Evolutionary conservation across 2,888 invertebrate species (phyloP).

Genomic region (Amaurobius ferox): DNA sequence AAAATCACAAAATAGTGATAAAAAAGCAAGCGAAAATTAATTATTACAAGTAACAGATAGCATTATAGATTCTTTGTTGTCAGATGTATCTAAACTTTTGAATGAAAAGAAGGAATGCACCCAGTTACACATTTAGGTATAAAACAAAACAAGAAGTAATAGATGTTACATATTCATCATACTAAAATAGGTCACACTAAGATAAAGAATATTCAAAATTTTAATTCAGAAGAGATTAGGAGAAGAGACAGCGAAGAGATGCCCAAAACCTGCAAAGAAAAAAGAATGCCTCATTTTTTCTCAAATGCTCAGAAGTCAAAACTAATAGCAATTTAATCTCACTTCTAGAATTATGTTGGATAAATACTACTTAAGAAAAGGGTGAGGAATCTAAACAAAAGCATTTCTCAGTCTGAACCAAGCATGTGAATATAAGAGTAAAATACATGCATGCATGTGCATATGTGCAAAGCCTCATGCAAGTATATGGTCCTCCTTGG

Average conservation of each 20-base stretch:
- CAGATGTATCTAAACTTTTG: no score
- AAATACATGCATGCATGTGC: no score
- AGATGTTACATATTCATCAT: constrained; percentile 1
- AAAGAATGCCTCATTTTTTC: constrained; percentile 65
- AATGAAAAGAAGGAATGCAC: no score
- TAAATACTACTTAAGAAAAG: constrained; percentile 22
- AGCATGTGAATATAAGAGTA: no score
- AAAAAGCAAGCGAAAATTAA: no score
- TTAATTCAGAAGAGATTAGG: constrained; percentile 65
- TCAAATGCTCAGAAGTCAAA: constrained; percentile 45
- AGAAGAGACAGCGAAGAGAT: constrained; percentile 65
- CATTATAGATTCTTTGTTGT: no score
- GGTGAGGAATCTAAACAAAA: not conserved
- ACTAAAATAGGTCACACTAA: constrained; percentile 58
- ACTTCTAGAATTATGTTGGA: constrained; percentile 24
- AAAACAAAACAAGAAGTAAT: not conserved
- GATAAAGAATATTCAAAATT: constrained; percentile 45
- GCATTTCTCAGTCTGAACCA: not conserved
- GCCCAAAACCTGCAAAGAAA: constrained; percentile 69
- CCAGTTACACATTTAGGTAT: not conserved
- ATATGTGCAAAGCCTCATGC: no score
- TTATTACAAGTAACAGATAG: no score
- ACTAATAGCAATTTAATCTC: constrained; percentile 24
- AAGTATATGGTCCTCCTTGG: no score
- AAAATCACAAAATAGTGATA: no score